Evolutionary conservation across 2,888 invertebrate genomes (phyloP).

Genomic region (Acheta domesticus): DNA sequence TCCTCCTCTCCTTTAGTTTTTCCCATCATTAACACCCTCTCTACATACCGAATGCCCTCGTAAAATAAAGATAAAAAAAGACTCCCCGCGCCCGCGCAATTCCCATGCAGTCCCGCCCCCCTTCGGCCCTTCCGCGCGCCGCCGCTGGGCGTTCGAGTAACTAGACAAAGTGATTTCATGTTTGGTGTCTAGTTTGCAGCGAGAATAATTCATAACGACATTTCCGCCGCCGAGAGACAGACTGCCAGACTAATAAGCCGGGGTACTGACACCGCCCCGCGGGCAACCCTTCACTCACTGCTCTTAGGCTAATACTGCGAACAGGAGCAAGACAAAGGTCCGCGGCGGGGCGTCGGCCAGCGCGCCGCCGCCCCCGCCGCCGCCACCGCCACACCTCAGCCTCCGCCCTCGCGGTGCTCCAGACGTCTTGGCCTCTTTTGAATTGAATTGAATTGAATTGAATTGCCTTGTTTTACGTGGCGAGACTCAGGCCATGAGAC

Average conservation of each 20-base stretch:
- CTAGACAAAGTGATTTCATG: conserved; percentile 30
- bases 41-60: not conserved
- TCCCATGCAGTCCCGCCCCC: not conserved
- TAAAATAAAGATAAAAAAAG: not conserved
- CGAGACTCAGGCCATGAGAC: too few species aligned
- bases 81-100: not conserved
- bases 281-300: conserved; percentile 19
- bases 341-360: not conserved
- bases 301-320: conserved; percentile 26
- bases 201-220: conserved; percentile 35
- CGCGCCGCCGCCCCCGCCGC: too few species aligned
- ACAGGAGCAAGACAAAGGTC: conserved; percentile 3
- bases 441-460: too few species aligned
- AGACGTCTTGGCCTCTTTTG: too few species aligned
- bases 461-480: too few species aligned
- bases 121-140: not conserved
- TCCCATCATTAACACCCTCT: not conserved
- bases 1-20: not conserved
- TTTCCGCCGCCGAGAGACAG: conserved; percentile 21
- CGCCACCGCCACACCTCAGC: too few species aligned
- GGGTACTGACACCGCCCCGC: conserved; percentile 28
- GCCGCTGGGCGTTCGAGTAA: not conserved
- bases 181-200: conserved; percentile 35
- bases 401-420: too few species aligned
- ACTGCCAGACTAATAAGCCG: conserved; percentile 28